phyloP scores from a whole-genome alignment of 2,888 invertebrate species.

The Neoaliturus tenellus region DNA sequence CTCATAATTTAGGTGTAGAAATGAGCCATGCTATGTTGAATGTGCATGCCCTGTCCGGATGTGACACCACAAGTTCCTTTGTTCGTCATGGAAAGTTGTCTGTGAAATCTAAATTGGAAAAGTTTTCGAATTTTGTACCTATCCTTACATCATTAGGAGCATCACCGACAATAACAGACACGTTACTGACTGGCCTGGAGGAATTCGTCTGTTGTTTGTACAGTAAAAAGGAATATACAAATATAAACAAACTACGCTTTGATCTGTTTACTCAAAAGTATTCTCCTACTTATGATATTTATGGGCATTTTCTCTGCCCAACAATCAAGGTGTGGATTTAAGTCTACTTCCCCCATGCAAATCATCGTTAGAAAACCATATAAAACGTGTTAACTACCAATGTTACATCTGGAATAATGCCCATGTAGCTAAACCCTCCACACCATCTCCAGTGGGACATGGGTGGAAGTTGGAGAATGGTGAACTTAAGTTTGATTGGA shows the following conservation, averaged over 20 bases:
- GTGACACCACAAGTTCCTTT: slow-evolving; percentile 26
- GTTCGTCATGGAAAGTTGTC: slow-evolving; percentile 28
- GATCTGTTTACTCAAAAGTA: slow-evolving; percentile 7
- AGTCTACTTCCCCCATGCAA: slow-evolving; percentile 27
- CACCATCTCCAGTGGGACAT: slow-evolving; percentile 40
- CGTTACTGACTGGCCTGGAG: neutral
- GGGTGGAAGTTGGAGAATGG: slow-evolving; percentile 47
- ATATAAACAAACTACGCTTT: slow-evolving; percentile 15
- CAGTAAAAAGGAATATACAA: slow-evolving; percentile 31
- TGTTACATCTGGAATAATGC: slow-evolving; percentile 25
- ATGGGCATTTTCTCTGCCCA: neutral
- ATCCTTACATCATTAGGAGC: slow-evolving; percentile 27
- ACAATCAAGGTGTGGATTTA: slow-evolving; percentile 1
- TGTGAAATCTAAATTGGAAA: slow-evolving; percentile 25
- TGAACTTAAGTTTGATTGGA: slow-evolving; percentile 49
- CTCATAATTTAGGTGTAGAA: slow-evolving; percentile 31
- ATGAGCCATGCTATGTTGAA: slow-evolving; percentile 41
- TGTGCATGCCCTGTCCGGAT: slow-evolving; percentile 10
- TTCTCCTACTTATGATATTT: neutral
- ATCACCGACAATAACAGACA: slow-evolving; percentile 19
- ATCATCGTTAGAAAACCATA: neutral
- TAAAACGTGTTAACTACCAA: slow-evolving; percentile 25
- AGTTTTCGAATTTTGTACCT: slow-evolving; percentile 28
- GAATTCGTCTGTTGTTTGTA: slow-evolving; percentile 23
- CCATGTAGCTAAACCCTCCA: slow-evolving; percentile 35